Base-by-base conservation (phyloP, 2,113 vertebrate species). In the Chloebia gouldiae region DNA sequence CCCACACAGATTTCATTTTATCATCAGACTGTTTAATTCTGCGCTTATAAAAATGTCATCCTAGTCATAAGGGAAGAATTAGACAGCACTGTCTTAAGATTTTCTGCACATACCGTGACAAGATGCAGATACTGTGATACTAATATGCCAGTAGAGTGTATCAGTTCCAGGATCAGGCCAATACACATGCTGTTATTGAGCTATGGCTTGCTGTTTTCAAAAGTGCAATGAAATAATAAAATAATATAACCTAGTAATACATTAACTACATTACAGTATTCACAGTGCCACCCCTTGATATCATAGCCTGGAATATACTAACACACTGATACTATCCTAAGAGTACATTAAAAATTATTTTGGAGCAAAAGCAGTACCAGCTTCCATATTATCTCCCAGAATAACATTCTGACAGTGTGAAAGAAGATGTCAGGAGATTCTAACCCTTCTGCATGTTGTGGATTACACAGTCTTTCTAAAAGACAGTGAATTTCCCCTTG, bases 1-100 rank as follows among this genome's bases (percentile, higher is more conserved):
- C 96, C 96, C 94, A 96, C 96, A 96, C 93, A 92, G 82, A 96
- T 90, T 96, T 96, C 94, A 81, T 94, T 96, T 92, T 95, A 92
- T 81, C 94, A 94, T 90, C 94, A 96, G 93, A 92, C 94, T 96
- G 92, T 95, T 96, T 96, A 94, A 96, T 92, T 96, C 88, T 86
- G 86, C n/a, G 0, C 82, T 86, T 95, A 95, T 86, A 96, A 96
- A 95, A 97, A 96, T 94, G 94, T 90, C 93, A 97, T 78, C 90
- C 92, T 84, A 90, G 95, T 95, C 94, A 93, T 78, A 95, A 90
- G 88, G 73, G 90, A 94, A 93, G 92, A 95, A 95, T 84, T 51
- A 93, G 88, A 86, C 85, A 77, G 68, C 30, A 78, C n/a, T 70
- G 87, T 25, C 82, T 94, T 83, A 39, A 92, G 91, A 85, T 92